phyloP scores from a whole-genome alignment of 2,797 vertebrate species.

The Gallinago solitaria region DNA sequence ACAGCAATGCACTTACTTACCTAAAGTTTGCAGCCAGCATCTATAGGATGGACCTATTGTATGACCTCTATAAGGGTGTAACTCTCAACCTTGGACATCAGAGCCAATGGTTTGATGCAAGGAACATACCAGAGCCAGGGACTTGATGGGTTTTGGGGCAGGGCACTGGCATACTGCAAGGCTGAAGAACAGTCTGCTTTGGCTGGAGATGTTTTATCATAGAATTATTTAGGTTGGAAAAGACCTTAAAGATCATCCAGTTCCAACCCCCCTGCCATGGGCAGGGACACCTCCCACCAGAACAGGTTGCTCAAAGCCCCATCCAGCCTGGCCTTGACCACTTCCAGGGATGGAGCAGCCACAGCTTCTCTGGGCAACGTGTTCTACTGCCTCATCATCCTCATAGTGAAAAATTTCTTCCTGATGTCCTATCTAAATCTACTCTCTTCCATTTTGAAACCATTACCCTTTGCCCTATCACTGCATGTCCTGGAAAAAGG shows the following conservation, averaged over 20 bases:
- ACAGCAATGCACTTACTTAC: rapidly evolving
- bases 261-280: neutral
- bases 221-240: neutral
- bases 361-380: neutral
- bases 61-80: neutral
- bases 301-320: neutral
- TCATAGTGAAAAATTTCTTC: neutral
- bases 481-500: neutral
- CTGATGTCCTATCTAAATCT: neutral
- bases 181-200: neutral
- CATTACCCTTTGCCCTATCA: neutral
- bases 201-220: neutral
- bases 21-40: neutral
- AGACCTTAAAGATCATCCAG: too few species aligned
- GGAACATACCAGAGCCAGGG: neutral
- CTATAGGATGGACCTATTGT: neutral
- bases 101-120: rapidly evolving
- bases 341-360: neutral
- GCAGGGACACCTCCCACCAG: neutral
- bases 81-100: neutral
- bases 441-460: neutral
- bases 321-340: neutral
- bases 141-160: neutral
- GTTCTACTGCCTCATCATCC: neutral
- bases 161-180: neutral